These are phyloP conservation scores for Penaeus japonicus DNA, from an alignment of 1,140 invertebrate genomes.

Conservation along the genomic window DNA sequence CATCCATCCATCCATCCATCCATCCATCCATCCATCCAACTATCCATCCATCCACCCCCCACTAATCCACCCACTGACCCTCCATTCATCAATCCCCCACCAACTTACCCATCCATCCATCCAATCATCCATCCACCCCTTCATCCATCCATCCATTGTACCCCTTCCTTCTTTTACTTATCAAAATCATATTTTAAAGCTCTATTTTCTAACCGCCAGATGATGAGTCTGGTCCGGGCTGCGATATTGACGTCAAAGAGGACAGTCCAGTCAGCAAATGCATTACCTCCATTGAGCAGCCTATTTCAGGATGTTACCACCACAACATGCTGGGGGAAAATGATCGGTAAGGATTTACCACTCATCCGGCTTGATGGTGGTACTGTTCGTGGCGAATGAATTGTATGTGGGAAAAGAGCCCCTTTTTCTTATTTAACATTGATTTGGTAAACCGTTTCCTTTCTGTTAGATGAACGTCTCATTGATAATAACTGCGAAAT, in stretches of 20 bases:
- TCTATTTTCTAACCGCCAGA: background rate
- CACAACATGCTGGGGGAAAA: constrained; percentile 49
- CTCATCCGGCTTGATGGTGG: background rate
- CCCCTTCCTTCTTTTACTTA: background rate
- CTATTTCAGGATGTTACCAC: constrained; percentile 49
- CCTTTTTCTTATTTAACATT: background rate
- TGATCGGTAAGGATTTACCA: constrained; percentile 11
- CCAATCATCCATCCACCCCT: no score
- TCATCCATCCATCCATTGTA: no score
- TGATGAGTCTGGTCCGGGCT: background rate
- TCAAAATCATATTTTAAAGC: background rate
- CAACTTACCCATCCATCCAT: background rate
- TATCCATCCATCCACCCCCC: background rate
- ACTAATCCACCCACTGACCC: background rate
- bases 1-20: background rate
- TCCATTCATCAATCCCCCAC: no score
- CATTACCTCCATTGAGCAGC: constrained; percentile 15
- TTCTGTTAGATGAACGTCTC: background rate
- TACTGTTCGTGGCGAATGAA: background rate
- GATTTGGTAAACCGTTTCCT: no score
- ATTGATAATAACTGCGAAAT: background rate
- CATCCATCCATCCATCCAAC: background rate
- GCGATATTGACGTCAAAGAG: no score
- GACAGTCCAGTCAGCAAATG: constrained; percentile 32
- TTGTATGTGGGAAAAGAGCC: background rate